Base-by-base conservation (phyloP, 2,113 vertebrate genomes). In the Fulica atra region DNA sequence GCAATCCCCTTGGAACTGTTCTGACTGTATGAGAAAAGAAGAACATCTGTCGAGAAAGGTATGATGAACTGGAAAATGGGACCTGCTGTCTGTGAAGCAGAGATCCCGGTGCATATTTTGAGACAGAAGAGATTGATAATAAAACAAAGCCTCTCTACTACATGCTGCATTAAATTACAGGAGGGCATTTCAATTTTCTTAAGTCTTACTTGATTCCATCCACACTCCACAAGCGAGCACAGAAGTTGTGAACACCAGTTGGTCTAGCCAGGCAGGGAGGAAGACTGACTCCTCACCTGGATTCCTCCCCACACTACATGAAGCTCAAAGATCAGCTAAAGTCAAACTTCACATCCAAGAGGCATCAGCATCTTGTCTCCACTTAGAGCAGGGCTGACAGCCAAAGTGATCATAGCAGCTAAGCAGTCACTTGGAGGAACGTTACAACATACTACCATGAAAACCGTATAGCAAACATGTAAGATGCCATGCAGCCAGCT, bases 21-120 rank as follows among this genome's bases (percentile, higher is more conserved):
- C 60, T 94, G 74, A 48, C 71, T 79, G 1, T 12, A 9, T 7
- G 40, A 86, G 84, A 65, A 92, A 90, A 69, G 51, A 77, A 76
- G 42, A 93, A 93, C 76, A 88, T 77, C 76, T 95, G 88, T 59
- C 88, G 73, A 81, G 78, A 93, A 93, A 90, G 78, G 70, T 82
- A 54, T 9, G 60, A 79, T 72, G 79, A 90, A 91, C 93, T 69
- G 76, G 83, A 89, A 95, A 95, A 95, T 0, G 9, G 54, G 53
- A 89, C 57, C 82, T 76, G 33, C 48, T 68, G 71, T 23, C 54
- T 73, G 64, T 5, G 17, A 38, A 15, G 44, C 38, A 77, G 60
- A 73, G 44, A 68, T 89, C 46, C 66, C 23, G 44, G 20, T 5
- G 40, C 18, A 5, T 50, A 69, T 74, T 88, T 85, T 81, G 63